Conservation (phyloP, 1,140 invertebrate genomes). For the Bombus terrestris region DNA sequence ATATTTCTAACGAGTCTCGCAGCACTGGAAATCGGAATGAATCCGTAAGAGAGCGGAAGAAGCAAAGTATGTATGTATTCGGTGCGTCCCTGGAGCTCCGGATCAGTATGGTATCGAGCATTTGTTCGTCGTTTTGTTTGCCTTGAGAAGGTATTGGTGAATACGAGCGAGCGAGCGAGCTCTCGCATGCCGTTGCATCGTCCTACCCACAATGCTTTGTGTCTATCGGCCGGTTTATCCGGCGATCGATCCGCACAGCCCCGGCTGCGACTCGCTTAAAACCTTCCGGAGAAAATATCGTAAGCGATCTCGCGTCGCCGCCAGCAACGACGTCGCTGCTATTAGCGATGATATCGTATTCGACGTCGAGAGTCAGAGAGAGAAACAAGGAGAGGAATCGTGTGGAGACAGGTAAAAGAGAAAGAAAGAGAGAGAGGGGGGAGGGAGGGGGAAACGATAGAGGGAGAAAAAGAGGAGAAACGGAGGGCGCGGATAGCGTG, state of each 20-base stretch:
- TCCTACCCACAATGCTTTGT: conserved; percentile 66
- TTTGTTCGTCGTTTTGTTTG: conserved; percentile 70
- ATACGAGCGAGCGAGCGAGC: conserved; percentile 48
- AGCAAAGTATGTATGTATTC: conserved; percentile 1
- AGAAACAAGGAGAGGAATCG: not conserved
- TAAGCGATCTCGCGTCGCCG: conserved; percentile 65
- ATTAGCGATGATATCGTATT: conserved; percentile 68
- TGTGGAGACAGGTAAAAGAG: not conserved
- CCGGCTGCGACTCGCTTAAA: conserved; percentile 63
- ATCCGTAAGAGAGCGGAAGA: conserved; percentile 1
- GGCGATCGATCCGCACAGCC: conserved; percentile 64
- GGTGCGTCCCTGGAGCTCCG: conserved; percentile 59
- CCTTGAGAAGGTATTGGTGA: conserved; percentile 64
- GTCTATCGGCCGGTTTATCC: conserved; percentile 68
- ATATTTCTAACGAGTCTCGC: not conserved
- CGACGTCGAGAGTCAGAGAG: conserved; percentile 52
- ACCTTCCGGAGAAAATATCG: conserved; percentile 68
- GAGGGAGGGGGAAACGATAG: too few species aligned
- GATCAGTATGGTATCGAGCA: conserved; percentile 66
- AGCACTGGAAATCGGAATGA: not conserved
- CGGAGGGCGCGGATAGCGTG: conserved; percentile 44
- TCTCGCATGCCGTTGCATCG: conserved; percentile 65
- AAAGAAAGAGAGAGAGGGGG: rapidly evolving
- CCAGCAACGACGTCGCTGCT: conserved; percentile 66
- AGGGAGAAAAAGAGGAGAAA: not conserved